These are phyloP conservation scores for Drosophila mulleri DNA, from an alignment of 2,888 invertebrate species.

Conservation along the genomic window DNA sequence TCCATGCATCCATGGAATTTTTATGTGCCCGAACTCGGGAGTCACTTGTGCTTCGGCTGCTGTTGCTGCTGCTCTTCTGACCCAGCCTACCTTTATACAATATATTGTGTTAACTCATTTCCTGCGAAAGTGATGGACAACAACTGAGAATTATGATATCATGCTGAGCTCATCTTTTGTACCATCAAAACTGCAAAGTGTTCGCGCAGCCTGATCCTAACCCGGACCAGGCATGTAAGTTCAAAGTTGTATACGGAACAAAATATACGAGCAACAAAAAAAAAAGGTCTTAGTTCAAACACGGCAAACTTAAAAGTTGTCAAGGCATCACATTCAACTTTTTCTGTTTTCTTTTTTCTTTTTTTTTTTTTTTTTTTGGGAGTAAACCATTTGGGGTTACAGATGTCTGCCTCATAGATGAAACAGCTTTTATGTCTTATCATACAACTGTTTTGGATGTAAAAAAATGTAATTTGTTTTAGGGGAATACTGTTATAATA, in stretches of 20 bases:
- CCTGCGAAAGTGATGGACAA: conserved; percentile 73
- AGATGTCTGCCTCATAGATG: not conserved
- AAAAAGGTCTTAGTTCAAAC: conserved; percentile 25
- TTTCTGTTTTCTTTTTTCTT: too few species aligned
- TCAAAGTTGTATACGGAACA: conserved; percentile 49
- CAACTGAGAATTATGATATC: conserved; percentile 65
- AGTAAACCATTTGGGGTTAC: conserved; percentile 5
- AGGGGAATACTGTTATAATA: not conserved
- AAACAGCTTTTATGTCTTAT: not conserved
- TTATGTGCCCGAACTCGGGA: conserved; percentile 30
- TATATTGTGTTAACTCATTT: conserved; percentile 68
- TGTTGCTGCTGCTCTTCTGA: conserved; percentile 26
- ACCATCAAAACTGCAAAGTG: conserved; percentile 20
- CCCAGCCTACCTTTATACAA: conserved; percentile 34
- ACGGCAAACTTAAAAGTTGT: conserved; percentile 5
- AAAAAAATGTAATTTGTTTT: not conserved
- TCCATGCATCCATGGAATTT: conserved; percentile 50
- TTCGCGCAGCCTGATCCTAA: conserved; percentile 46
- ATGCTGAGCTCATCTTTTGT: conserved; percentile 59
- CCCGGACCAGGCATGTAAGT: conserved; percentile 21
- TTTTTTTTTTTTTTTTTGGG: not conserved
- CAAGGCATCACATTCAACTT: conserved; percentile 18
- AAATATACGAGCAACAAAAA: conserved; percentile 32
- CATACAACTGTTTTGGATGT: not conserved
- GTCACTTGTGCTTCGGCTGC: conserved; percentile 22